A percentile compares a stretch with the other conserved stretches of the same genome.
These are phyloP conservation scores for Hemicentrotus pulcherrimus DNA, from an alignment of 35 echinoderm and acorn worm genomes.

Conservation along the genomic window DNA sequence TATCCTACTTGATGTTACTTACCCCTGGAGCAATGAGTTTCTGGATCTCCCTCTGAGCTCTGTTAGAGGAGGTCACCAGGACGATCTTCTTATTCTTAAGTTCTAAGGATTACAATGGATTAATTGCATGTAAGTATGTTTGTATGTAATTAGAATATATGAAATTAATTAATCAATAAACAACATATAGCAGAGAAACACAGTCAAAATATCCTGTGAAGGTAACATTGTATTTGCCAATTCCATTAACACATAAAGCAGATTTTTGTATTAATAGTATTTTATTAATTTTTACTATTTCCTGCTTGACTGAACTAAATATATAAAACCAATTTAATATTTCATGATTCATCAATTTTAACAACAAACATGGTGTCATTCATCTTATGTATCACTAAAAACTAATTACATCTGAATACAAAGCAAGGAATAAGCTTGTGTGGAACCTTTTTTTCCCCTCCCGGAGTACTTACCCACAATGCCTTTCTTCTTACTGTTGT, in stretches of 20 bases:
- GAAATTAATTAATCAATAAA: no score
- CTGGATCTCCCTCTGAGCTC: conserved; percentile 75
- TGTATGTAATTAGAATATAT: neutral
- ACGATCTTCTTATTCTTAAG: conserved; percentile 79
- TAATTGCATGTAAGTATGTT: neutral
- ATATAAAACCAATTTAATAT: neutral
- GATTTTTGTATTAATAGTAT: no score
- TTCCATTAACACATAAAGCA: no score
- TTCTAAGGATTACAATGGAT: conserved; percentile 43
- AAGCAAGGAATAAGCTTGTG: neutral
- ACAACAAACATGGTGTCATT: neutral
- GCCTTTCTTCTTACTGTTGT: conserved; percentile 88
- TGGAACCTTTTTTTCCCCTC: neutral
- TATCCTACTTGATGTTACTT: neutral
- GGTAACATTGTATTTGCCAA: no score
- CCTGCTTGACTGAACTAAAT: neutral
- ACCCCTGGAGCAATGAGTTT: conserved; percentile 78
- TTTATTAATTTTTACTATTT: no score
- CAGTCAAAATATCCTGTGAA: no score
- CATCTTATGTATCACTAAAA: neutral
- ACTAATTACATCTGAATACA: neutral
- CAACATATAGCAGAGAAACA: no score
- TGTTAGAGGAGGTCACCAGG: conserved; percentile 47
- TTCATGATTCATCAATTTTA: neutral
- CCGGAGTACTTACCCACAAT: conserved; percentile 80